Conservation (phyloP, 2,113 vertebrate species). For the Bujurquina vittata region DNA sequence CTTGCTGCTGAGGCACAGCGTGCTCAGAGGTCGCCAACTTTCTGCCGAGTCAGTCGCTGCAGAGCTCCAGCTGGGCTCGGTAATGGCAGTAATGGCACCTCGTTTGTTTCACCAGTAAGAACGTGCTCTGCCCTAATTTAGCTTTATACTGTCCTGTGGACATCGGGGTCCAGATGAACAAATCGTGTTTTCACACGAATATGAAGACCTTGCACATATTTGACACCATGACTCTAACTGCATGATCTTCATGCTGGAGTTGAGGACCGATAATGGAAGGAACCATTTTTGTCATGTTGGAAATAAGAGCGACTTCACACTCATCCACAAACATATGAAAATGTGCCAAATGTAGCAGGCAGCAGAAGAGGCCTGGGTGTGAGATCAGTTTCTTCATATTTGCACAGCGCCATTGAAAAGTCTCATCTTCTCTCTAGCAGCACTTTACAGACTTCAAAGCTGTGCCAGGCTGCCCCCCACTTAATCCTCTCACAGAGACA, state of each 20-base stretch:
- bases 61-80: no score
- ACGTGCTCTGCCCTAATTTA: no score
- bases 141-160: no score
- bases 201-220: no score
- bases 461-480: background rate
- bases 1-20: no score
- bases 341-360: background rate
- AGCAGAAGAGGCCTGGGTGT: background rate
- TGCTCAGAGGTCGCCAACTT: no score
- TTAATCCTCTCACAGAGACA: conserved; percentile 7
- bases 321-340: background rate
- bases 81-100: no score
- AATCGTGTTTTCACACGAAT: no score
- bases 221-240: no score
- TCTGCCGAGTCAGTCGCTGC: no score
- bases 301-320: background rate
- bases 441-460: conserved; percentile 46
- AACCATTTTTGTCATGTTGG: background rate
- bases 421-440: conserved; percentile 39
- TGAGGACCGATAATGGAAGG: background rate
- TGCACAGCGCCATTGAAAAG: conserved; percentile 21
- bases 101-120: no score
- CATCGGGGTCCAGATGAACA: no score
- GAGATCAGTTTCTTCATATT: conserved; percentile 22
- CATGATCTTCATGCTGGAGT: background rate